These are phyloP conservation scores for Rhopalosiphum nymphaeae DNA, from an alignment of 2,888 invertebrate genomes.

Conservation along the genomic window DNA sequence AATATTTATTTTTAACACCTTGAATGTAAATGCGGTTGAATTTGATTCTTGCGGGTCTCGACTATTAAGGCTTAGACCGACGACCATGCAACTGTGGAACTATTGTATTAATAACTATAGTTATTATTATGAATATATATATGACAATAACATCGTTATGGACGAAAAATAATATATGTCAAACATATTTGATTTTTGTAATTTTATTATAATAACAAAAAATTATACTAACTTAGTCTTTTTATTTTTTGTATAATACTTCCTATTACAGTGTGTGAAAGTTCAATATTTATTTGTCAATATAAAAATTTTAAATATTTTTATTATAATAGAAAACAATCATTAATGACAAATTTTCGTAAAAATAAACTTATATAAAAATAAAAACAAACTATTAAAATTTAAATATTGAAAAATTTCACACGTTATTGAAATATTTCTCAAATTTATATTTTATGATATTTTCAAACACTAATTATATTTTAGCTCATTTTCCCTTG, in stretches of 20 bases:
- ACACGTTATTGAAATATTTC: background rate
- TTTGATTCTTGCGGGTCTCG: background rate
- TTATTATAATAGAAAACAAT: background rate
- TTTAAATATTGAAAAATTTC: background rate
- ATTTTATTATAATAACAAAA: background rate
- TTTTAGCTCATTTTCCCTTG: background rate
- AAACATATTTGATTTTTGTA: background rate
- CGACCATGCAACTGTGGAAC: background rate
- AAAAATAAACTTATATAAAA: background rate
- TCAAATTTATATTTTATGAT: background rate
- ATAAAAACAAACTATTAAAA: background rate
- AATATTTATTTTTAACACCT: background rate
- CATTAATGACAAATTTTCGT: background rate
- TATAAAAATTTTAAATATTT: background rate
- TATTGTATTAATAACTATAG: background rate
- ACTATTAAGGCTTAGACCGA: background rate
- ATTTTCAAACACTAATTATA: background rate
- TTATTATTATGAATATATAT: background rate
- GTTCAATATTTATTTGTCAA: background rate
- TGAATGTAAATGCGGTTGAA: background rate
- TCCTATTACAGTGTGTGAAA: background rate
- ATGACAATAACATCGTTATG: background rate
- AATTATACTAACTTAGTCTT: background rate
- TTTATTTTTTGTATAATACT: background rate
- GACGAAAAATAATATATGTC: background rate